Evolutionary conservation across 2,113 vertebrate genomes (phyloP).

Genomic region (Oceanodroma tethys): DNA sequence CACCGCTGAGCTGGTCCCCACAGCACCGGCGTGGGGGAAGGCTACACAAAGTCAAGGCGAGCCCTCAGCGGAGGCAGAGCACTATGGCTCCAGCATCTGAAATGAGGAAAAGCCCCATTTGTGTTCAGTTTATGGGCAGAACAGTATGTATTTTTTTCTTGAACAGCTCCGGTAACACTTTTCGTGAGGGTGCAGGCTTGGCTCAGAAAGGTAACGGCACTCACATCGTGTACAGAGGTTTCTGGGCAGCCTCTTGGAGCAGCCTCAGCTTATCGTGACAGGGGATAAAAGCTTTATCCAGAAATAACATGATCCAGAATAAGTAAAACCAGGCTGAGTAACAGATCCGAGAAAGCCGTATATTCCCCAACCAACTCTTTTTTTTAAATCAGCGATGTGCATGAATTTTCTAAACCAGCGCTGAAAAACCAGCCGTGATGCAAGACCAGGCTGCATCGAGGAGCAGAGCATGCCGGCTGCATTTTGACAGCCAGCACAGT

Average conservation of each 20-base stretch:
- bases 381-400: neutral
- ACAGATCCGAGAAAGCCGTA: accelerated
- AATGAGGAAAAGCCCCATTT: neutral
- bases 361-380: neutral
- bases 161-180: neutral
- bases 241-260: neutral
- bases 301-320: neutral
- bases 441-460: neutral
- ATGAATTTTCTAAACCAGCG: neutral
- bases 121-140: neutral
- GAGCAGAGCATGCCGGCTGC: accelerated
- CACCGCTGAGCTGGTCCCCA: neutral
- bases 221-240: accelerated
- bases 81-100: neutral
- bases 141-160: neutral
- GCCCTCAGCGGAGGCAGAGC: neutral
- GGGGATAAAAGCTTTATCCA: neutral
- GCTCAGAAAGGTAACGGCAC: neutral
- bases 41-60: neutral
- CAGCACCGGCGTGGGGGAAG: accelerated
- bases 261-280: neutral
- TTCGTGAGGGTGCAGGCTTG: neutral
- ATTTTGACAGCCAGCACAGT: neutral
- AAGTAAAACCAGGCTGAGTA: neutral
- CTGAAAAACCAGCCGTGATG: accelerated